Conservation (phyloP, 1,140 invertebrate genomes). For the Drosophila hydei region DNA sequence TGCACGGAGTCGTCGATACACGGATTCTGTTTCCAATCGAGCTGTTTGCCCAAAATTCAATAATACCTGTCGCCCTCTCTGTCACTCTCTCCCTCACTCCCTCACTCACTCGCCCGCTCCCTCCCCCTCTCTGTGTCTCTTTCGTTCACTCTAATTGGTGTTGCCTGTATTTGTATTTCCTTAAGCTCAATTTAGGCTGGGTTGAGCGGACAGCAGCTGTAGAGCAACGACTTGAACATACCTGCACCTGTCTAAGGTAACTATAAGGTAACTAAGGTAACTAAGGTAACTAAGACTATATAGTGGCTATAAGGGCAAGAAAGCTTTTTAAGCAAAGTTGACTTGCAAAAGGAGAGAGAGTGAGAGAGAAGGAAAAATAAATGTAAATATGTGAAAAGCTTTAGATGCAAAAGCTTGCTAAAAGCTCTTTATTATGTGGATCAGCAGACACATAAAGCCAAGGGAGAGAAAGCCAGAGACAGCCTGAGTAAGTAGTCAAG, state of each 20-base stretch:
- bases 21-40: conserved; percentile 2
- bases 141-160: conserved; percentile 19
- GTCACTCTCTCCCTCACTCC: too few species aligned
- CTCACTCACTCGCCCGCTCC: not conserved
- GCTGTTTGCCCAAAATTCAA: conserved; percentile 7
- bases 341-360: too few species aligned
- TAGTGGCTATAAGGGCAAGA: not conserved
- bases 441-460: too few species aligned
- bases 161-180: conserved; percentile 53
- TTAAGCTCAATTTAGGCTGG: conserved; percentile 49
- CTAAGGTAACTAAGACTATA: too few species aligned
- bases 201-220: conserved; percentile 2
- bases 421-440: too few species aligned
- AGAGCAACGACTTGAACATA: not conserved
- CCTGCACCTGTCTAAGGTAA: not conserved
- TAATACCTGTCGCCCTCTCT: not conserved
- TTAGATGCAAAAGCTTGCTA: too few species aligned
- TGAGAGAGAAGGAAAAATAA: too few species aligned
- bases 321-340: not conserved
- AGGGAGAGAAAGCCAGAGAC: too few species aligned
- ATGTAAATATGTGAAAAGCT: too few species aligned
- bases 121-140: too few species aligned
- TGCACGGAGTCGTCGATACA: conserved; percentile 18
- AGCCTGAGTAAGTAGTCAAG: too few species aligned
- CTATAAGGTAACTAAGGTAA: too few species aligned